A percentile compares a stretch with the other conserved stretches of the same genome.
Conservation (phyloP, 2,888 invertebrate genomes). For the Pristionchus entomophagus region DNA sequence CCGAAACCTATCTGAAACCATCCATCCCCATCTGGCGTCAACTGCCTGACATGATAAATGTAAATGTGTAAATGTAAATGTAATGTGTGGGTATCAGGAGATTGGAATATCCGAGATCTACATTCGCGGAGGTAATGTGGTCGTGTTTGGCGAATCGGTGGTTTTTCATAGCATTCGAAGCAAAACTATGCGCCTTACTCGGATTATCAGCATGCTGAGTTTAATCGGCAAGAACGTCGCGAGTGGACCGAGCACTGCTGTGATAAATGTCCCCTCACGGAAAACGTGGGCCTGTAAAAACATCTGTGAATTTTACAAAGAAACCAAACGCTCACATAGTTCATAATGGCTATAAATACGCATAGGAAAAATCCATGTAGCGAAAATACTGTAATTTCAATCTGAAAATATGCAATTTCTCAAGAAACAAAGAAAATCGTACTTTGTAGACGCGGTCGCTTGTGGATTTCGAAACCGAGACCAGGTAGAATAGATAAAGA, state of each 20-base stretch:
- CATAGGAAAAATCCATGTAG: background rate
- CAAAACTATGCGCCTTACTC: no score
- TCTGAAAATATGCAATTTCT: no score
- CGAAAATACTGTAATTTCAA: background rate
- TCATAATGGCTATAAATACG: background rate
- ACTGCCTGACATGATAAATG: no score
- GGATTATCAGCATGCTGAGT: background rate
- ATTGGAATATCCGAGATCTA: no score
- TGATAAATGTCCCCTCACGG: background rate
- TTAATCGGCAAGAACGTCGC: background rate
- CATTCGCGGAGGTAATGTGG: no score
- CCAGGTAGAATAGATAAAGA: background rate
- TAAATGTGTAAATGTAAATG: no score
- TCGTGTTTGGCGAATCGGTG: no score
- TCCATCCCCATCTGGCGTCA: no score
- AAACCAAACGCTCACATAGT: background rate
- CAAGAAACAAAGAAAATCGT: background rate
- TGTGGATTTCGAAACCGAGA: background rate
- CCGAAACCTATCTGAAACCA: no score
- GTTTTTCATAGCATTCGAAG: no score
- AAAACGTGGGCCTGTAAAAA: slow-evolving; percentile 7
- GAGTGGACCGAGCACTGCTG: slow-evolving; percentile 5
- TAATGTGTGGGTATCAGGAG: no score
- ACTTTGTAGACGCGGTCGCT: background rate
- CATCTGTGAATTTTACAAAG: background rate